These are phyloP conservation scores for Lepeophtheirus nordmannii DNA, from an alignment of 2,888 invertebrate genomes.

Conservation along the genomic window DNA sequence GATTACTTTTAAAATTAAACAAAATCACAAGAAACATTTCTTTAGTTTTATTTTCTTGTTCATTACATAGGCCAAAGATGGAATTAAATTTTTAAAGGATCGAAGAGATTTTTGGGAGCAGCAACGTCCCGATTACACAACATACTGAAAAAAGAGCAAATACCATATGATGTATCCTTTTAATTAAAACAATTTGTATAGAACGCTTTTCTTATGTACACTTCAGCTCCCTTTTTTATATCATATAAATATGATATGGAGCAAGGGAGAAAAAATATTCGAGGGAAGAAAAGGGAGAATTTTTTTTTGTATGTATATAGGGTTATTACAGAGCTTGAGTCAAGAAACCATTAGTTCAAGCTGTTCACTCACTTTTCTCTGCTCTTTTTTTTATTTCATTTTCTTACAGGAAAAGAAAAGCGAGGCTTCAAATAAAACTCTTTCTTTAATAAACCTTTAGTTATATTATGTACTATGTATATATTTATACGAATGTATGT, in stretches of 20 bases:
- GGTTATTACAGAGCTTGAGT: neutral
- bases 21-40: neutral
- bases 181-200: no score
- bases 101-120: neutral
- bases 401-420: neutral
- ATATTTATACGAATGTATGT: no score
- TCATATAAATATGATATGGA: neutral
- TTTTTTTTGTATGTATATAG: neutral
- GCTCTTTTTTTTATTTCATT: neutral
- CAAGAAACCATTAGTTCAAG: conserved; percentile 1
- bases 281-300: neutral
- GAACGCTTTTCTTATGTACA: neutral
- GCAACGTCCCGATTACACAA: neutral
- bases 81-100: neutral
- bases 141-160: neutral
- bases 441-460: neutral
- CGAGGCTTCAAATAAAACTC: conserved; percentile 4
- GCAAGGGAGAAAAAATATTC: neutral
- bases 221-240: neutral
- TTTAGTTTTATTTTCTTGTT: neutral
- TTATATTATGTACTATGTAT: neutral
- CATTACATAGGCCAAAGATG: neutral
- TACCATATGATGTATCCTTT: neutral
- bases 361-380: neutral
- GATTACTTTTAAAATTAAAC: neutral